These are phyloP conservation scores for Papilio helenus DNA, from an alignment of 1,140 invertebrate genomes.

Conservation along the genomic window DNA sequence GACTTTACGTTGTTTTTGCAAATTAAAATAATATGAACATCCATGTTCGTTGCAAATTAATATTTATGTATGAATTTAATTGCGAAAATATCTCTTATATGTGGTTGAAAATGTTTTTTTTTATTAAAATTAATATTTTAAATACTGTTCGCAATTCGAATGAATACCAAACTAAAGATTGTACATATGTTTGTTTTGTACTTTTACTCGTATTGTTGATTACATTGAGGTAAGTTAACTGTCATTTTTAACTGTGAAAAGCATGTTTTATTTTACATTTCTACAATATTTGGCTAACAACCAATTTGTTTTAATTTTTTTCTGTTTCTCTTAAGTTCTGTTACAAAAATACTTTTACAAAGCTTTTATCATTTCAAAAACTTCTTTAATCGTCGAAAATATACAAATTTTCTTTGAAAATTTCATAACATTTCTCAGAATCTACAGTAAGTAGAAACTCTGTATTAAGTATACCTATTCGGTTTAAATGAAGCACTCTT, in stretches of 20 bases:
- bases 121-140: background rate
- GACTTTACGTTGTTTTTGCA: constrained; percentile 23
- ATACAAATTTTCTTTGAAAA: background rate
- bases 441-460: background rate
- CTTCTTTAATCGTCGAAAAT: too few relatives aligned
- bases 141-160: background rate
- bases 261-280: too few relatives aligned
- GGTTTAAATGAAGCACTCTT: background rate
- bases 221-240: too few relatives aligned
- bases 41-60: constrained; percentile 7
- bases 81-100: background rate
- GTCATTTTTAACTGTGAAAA: too few relatives aligned
- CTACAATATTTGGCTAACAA: too few relatives aligned
- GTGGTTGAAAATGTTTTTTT: background rate
- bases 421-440: background rate
- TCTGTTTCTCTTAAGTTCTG: too few relatives aligned
- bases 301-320: too few relatives aligned
- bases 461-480: background rate
- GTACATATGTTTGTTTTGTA: background rate
- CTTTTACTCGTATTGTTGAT: too few relatives aligned
- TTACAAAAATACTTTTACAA: too few relatives aligned
- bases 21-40: constrained; percentile 19
- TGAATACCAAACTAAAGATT: background rate
- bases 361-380: too few relatives aligned
- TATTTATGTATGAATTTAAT: constrained; percentile 24